A percentile compares a stretch with the other conserved stretches of the same genome.
Evolutionary conservation across 1,140 invertebrate genomes (phyloP).

Genomic region (Onthophagus taurus): DNA sequence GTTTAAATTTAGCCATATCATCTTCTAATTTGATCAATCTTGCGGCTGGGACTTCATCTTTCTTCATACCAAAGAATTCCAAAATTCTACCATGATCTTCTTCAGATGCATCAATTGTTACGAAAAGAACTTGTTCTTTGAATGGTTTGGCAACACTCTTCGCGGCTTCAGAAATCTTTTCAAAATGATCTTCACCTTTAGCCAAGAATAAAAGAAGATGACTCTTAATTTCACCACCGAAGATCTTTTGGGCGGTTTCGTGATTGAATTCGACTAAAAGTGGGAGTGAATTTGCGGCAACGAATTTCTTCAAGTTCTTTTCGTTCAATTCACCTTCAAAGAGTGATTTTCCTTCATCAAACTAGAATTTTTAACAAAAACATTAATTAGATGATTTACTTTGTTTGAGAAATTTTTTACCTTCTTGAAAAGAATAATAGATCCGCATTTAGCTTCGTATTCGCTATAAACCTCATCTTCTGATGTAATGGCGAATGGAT

Average conservation of each 20-base stretch:
- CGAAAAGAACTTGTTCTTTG: constrained; percentile 88
- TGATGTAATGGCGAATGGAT: constrained; percentile 78
- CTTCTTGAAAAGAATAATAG: constrained; percentile 84
- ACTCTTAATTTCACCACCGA: constrained; percentile 94
- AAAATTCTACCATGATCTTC: constrained; percentile 94
- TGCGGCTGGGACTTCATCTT: constrained; percentile 82
- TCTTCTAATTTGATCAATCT: constrained; percentile 91
- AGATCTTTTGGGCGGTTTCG: constrained; percentile 94
- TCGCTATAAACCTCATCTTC: constrained; percentile 67
- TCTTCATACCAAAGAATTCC: constrained; percentile 98
- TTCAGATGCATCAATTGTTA: constrained; percentile 90
- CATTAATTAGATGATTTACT: neutral
- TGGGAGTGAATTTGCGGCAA: constrained; percentile 78
- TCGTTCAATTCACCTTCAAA: constrained; percentile 63
- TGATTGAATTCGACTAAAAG: constrained; percentile 96
- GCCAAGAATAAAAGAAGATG: constrained; percentile 93
- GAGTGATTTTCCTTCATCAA: constrained; percentile 84
- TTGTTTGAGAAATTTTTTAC: constrained; percentile 40
- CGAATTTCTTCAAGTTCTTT: constrained; percentile 71
- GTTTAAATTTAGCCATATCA: constrained; percentile 98
- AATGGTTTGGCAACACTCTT: constrained; percentile 78
- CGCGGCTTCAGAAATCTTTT: constrained; percentile 60
- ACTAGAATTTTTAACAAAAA: constrained; percentile 45
- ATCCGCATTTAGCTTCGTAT: constrained; percentile 60
- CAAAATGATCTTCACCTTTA: constrained; percentile 76